Percentiles rank a stretch among this genome's conserved stretches.
These are phyloP conservation scores for Heterotilapia buettikoferi DNA, from an alignment of 2,113 vertebrate genomes.

Conservation along the genomic window DNA sequence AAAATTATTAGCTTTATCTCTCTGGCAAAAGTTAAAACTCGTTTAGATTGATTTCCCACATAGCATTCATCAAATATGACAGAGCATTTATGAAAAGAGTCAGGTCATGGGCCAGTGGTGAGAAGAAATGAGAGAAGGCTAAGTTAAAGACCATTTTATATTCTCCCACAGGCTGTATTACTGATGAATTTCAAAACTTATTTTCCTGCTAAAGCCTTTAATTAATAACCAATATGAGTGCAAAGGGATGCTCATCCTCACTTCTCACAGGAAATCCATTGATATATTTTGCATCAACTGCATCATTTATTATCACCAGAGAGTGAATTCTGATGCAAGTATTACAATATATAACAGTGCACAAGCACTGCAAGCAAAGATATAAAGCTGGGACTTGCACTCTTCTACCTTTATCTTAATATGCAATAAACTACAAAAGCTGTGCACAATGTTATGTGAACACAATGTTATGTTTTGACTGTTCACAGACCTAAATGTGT, in stretches of 20 bases:
- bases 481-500: not conserved
- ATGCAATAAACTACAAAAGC: not conserved
- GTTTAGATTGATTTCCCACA: not conserved
- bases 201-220: not conserved
- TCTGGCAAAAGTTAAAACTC: not conserved
- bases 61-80: not conserved
- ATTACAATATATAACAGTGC: not conserved
- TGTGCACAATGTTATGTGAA: not conserved
- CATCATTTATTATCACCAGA: not conserved
- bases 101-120: not conserved
- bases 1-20: not conserved
- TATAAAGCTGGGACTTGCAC: not conserved
- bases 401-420: not conserved
- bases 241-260: not conserved
- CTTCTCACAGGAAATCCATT: not conserved
- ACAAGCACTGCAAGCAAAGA: not conserved
- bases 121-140: not conserved
- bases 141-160: not conserved
- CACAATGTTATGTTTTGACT: not conserved
- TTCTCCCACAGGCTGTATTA: not conserved
- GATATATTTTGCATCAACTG: not conserved
- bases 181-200: not conserved
- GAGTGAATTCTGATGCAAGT: not conserved
- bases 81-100: not conserved
- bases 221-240: not conserved